phyloP scores from a whole-genome alignment of 2,113 vertebrate genomes.

The Lepus americanus region DNA sequence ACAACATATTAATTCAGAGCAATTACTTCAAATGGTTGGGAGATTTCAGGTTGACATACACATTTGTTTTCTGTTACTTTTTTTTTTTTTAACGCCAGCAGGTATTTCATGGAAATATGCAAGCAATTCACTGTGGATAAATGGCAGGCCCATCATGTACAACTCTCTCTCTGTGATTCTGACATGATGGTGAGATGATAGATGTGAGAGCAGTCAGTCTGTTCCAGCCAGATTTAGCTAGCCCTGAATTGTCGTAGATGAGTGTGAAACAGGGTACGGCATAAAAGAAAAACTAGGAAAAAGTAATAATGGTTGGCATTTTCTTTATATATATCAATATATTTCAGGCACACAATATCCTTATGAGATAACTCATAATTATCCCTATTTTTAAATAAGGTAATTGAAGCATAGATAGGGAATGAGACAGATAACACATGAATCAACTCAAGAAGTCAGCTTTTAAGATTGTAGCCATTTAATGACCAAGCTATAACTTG shows the following conservation, averaged over 20 bases:
- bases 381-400: not conserved
- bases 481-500: not conserved
- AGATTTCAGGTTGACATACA: conserved; percentile 46
- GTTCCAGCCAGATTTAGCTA: not conserved
- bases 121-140: conserved; percentile 36
- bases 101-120: conserved; percentile 51
- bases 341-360: not conserved
- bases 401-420: not conserved
- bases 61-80: conserved; percentile 59
- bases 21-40: conserved; percentile 66
- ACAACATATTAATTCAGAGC: conserved; percentile 60
- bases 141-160: conserved; percentile 32
- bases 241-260: not conserved
- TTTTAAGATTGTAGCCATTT: not conserved
- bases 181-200: not conserved
- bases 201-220: not conserved
- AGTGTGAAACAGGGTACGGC: not conserved
- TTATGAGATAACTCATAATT: not conserved
- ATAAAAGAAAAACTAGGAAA: not conserved
- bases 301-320: not conserved
- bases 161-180: not conserved
- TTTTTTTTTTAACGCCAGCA: not conserved
- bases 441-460: not conserved
- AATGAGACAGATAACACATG: not conserved
- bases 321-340: not conserved